Percentiles rank a stretch among this genome's conserved stretches.
phyloP scores from a whole-genome alignment of 2,113 vertebrate genomes.

The Calonectris borealis region DNA sequence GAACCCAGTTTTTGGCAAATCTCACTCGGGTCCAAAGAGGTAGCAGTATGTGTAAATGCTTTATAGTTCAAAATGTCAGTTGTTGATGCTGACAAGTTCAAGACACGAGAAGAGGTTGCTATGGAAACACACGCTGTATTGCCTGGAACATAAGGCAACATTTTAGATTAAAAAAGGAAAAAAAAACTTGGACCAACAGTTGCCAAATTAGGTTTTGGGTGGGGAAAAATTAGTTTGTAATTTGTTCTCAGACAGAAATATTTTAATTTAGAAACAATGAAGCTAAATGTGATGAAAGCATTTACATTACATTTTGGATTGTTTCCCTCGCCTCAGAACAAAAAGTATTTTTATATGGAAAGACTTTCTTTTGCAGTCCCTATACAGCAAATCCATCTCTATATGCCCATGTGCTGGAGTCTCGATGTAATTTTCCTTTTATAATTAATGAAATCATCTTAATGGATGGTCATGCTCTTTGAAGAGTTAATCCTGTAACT shows the following conservation, averaged over 20 bases:
- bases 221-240: background rate
- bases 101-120: constrained; percentile 51
- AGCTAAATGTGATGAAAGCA: background rate
- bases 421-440: background rate
- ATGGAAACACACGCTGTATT: constrained; percentile 34
- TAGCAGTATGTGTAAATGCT: background rate
- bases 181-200: background rate
- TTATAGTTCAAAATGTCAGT: constrained; percentile 14
- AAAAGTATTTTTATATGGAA: background rate
- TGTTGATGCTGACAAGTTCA: constrained; percentile 57
- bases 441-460: background rate
- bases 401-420: background rate
- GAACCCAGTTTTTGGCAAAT: background rate
- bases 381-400: background rate
- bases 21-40: background rate
- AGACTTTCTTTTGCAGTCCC: background rate
- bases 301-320: background rate
- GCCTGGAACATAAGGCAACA: constrained; percentile 33
- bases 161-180: background rate
- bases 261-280: background rate
- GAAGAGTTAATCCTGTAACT: background rate
- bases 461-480: background rate
- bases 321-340: background rate
- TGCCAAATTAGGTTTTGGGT: background rate
- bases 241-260: background rate